A percentile compares a stretch with the other conserved stretches of the same genome.
Evolutionary conservation across 2,113 vertebrate species (phyloP).

Genomic region (Chascanopsetta lugubris): DNA sequence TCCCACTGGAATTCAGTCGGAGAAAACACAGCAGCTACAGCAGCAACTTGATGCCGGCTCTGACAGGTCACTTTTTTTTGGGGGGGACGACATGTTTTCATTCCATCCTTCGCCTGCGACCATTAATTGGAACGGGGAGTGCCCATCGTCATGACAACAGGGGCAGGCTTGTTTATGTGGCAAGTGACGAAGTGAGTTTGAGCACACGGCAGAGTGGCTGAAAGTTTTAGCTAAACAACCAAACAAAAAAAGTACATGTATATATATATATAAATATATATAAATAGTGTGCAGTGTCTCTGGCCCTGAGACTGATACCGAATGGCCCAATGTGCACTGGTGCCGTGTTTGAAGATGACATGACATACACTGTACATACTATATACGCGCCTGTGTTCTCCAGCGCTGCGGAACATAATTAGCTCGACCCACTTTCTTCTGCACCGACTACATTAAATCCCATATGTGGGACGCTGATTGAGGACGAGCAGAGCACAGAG

Average conservation of each 20-base stretch:
- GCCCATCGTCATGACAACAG: slow-evolving; percentile 33
- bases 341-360: no score
- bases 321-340: no score
- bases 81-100: not conserved
- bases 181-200: slow-evolving; percentile 5
- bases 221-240: slow-evolving; percentile 1
- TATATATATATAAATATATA: no score
- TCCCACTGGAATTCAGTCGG: not conserved
- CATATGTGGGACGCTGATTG: slow-evolving; percentile 1
- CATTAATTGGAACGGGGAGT: not conserved
- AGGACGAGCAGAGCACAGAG: not conserved
- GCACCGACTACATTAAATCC: not conserved
- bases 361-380: not conserved
- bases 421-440: slow-evolving; percentile 5
- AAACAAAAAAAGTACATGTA: no score
- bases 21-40: not conserved
- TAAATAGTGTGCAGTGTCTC: no score
- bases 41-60: not conserved
- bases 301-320: no score
- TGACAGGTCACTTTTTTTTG: not conserved
- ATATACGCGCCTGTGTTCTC: not conserved
- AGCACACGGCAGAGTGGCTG: slow-evolving; percentile 6
- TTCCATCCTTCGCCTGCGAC: not conserved
- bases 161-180: slow-evolving; percentile 14
- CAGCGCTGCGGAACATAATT: slow-evolving; percentile 3